Conservation (phyloP, 2,113 vertebrate genomes). For the Phycodurus eques region DNA sequence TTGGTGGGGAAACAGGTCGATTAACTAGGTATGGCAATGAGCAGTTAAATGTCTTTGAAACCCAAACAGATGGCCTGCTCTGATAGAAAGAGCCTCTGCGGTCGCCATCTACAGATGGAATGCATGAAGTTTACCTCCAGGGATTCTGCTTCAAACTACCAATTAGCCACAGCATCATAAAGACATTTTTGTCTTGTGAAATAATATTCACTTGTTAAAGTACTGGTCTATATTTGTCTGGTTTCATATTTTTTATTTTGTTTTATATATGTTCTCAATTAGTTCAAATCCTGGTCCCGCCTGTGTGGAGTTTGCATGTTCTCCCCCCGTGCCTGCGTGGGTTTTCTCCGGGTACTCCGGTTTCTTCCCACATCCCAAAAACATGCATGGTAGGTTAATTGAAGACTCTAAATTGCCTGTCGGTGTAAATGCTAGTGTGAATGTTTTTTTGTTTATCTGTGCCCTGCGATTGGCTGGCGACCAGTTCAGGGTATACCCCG, state of each 20-base stretch:
- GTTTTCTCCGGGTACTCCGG: too few relatives aligned
- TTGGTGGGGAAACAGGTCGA: constrained; percentile 32
- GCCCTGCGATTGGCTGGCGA: too few relatives aligned
- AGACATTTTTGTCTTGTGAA: constrained; percentile 32
- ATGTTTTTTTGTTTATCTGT: too few relatives aligned
- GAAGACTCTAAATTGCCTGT: too few relatives aligned
- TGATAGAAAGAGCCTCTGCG: constrained; percentile 47
- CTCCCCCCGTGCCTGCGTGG: too few relatives aligned
- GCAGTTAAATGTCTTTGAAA: constrained; percentile 54
- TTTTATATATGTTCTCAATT: neutral
- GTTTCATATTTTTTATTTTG: neutral
- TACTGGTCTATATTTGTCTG: neutral
- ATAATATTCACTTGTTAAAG: constrained; percentile 28
- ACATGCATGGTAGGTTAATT: too few relatives aligned
- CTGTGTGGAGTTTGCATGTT: too few relatives aligned
- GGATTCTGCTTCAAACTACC: constrained; percentile 37
- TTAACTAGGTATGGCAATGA: constrained; percentile 50
- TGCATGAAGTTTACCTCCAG: constrained; percentile 34
- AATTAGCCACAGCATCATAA: constrained; percentile 42
- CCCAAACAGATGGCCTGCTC: constrained; percentile 64
- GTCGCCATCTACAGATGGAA: constrained; percentile 54
- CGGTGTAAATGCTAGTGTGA: too few relatives aligned
- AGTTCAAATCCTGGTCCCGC: too few relatives aligned
- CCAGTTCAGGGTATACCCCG: too few relatives aligned
- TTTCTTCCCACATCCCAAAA: too few relatives aligned